Evolutionary conservation across 2,113 vertebrate genomes (phyloP).

Genomic region (Haemorhous mexicanus): DNA sequence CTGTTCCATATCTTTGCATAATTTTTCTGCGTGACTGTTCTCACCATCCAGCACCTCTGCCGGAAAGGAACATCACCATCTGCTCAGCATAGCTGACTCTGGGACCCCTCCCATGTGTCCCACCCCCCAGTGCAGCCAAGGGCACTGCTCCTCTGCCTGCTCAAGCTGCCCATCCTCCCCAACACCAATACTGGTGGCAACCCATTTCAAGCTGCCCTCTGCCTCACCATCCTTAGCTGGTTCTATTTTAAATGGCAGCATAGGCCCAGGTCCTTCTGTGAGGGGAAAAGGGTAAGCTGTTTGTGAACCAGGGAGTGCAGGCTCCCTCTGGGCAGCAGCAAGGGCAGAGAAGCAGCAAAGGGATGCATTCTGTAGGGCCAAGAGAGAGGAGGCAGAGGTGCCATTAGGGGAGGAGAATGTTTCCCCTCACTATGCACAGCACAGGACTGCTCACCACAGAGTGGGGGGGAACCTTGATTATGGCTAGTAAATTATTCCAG

Average conservation of each 20-base stretch:
- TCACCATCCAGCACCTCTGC: rapidly evolving
- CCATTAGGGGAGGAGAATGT: rapidly evolving
- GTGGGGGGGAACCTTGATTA: not conserved
- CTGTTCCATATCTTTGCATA: not conserved
- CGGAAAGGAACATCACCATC: rapidly evolving
- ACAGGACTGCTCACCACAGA: rapidly evolving
- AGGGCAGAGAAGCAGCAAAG: not conserved
- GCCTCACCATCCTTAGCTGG: not conserved
- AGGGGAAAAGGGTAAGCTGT: rapidly evolving
- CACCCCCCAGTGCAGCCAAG: rapidly evolving
- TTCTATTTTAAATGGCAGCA: not conserved
- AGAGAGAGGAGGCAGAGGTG: rapidly evolving
- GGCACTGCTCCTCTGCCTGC: not conserved
- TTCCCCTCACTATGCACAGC: not conserved
- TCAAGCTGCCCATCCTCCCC: rapidly evolving
- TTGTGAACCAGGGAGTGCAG: not conserved
- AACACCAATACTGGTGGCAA: rapidly evolving
- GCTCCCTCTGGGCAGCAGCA: rapidly evolving
- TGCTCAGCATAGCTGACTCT: not conserved
- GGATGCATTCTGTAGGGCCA: rapidly evolving
- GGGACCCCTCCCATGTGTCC: rapidly evolving
- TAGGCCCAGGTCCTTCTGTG: rapidly evolving
- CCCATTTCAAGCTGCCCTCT: not conserved
- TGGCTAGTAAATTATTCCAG: not conserved
- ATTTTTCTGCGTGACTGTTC: rapidly evolving